A percentile compares a stretch with the other conserved stretches of the same genome.
phyloP scores from a whole-genome alignment of 2,797 vertebrate species.

The Eulemur albifrons region DNA sequence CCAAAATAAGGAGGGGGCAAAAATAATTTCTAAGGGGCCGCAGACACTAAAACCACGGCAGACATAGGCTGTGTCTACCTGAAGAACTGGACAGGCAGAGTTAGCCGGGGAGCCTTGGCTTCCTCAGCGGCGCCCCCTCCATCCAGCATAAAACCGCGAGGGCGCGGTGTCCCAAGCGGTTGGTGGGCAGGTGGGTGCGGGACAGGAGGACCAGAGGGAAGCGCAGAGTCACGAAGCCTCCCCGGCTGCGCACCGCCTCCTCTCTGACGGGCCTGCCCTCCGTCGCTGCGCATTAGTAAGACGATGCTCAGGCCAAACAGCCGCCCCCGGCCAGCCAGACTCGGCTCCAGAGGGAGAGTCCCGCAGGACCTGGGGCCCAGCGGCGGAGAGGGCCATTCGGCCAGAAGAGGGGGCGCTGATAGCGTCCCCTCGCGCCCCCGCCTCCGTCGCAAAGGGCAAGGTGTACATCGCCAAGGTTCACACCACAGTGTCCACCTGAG shows the following conservation, averaged over 20 bases:
- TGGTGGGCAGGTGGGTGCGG: neutral
- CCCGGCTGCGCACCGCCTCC: neutral
- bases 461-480: neutral
- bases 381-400: neutral
- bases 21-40: neutral
- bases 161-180: neutral
- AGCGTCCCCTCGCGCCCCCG: neutral
- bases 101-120: neutral
- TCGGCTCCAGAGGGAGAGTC: neutral
- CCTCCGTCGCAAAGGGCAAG: neutral
- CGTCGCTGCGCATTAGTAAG: neutral
- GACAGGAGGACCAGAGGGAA: neutral
- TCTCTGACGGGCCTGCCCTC: neutral
- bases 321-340: neutral
- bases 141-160: neutral
- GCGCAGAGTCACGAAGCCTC: constrained; percentile 19
- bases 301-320: neutral
- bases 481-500: fast-evolving
- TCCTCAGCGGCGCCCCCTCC: neutral
- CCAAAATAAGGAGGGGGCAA: neutral
- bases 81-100: neutral
- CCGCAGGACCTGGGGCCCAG: neutral
- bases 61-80: neutral
- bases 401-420: neutral
- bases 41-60: neutral